Base-by-base conservation (phyloP, 2,888 invertebrate genomes). In the Epsilonema sp. region DNA sequence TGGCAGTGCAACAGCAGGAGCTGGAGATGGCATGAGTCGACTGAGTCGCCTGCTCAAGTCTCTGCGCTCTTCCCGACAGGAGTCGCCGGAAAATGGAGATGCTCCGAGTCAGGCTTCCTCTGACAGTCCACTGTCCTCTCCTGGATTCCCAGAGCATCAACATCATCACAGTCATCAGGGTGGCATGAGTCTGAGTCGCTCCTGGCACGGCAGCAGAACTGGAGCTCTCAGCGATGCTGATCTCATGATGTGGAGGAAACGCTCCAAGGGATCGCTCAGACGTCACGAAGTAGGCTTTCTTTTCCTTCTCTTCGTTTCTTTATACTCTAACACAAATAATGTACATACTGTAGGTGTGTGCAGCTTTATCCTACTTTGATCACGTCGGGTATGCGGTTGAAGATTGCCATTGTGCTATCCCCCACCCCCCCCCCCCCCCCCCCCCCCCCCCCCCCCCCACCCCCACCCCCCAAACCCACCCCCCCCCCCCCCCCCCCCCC, bases 211-310 rank as follows among this genome's bases (percentile, higher is more conserved):
- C 16, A 8, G 31, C 31, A 8, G 16, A 16, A 13, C 16, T 16
- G 31, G 31, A 31, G 31, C 11, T 31, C n/a, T n/a, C n/a, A n/a
- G n/a, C n/a, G n/a, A n/a, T n/a, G n/a, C 45, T 19, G 45, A 45
- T 16, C 36, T 31, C 11, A 23, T 31, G n/a, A 3, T 45, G 8
- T 45, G 45, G 45, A 37, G 38, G 13, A 31, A 36, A 4, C 22
- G 45, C 2, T 38, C 38, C 11, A 31, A 38, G 26, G 38, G 45
- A 3, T 45, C 45, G 4, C 38, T 45, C 5, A 37, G 45, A 21
- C 13, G 25, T 16, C 45, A 45, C 22, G 45, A 45, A 37, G 45
- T 45, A 19, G 4, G 21, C 19, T 11, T 42, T 24, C 16, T 39
- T 39, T 13, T 39, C n/a, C n/a, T n/a, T n/a, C n/a, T n/a, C n/a